Conservation (phyloP, 53 echinoderm and acorn worm species). For the Temnopleurus reevesii region DNA sequence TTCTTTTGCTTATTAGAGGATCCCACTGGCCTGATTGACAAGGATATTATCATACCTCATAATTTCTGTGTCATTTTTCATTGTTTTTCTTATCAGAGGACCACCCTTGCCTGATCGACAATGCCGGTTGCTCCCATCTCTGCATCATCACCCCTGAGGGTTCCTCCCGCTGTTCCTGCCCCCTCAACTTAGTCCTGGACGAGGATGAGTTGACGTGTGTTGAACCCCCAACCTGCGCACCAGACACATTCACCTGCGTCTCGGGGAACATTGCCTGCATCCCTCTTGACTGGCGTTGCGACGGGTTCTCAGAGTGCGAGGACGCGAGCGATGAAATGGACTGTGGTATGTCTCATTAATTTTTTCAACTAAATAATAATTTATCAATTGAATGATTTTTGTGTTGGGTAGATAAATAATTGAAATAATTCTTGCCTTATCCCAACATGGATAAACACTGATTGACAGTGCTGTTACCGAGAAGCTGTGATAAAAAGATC, state of each 20-base stretch:
- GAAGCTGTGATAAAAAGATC: no score
- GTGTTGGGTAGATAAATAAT: no score
- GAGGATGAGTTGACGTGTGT: slow-evolving; percentile 75
- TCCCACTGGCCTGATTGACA: no score
- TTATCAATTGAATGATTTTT: no score
- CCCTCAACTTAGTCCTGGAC: slow-evolving; percentile 70
- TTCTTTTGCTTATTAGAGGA: no score
- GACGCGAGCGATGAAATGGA: slow-evolving; percentile 83
- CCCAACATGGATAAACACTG: no score
- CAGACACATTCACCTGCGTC: slow-evolving; percentile 79
- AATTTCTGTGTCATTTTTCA: background rate
- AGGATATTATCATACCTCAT: no score
- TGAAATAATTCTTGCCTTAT: no score
- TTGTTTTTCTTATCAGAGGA: slow-evolving; percentile 38
- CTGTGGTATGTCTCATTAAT: slow-evolving; percentile 91
- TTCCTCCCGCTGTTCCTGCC: slow-evolving; percentile 82
- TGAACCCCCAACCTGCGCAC: slow-evolving; percentile 91
- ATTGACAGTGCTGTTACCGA: no score
- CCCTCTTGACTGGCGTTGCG: slow-evolving; percentile 82
- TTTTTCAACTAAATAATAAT: no score
- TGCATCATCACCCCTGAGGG: slow-evolving; percentile 74
- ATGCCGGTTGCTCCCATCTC: slow-evolving; percentile 83
- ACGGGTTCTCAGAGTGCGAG: slow-evolving; percentile 69
- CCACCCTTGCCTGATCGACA: slow-evolving; percentile 79
- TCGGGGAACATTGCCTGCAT: slow-evolving; percentile 72